Base-by-base conservation (phyloP, 2,797 vertebrate genomes). In the Cygnus olor region DNA sequence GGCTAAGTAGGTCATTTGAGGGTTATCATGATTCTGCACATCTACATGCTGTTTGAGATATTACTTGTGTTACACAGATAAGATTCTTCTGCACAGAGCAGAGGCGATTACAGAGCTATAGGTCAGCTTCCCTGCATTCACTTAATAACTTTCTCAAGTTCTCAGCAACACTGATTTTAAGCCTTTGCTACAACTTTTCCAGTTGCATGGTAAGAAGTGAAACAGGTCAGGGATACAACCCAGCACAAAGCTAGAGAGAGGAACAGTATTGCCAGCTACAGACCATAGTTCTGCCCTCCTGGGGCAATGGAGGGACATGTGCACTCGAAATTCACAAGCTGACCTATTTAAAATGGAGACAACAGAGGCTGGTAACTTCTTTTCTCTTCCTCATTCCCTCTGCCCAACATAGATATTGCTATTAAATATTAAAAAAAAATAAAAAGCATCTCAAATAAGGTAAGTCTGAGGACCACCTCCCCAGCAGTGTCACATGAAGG, bases 221-320 rank as follows among this genome's bases (percentile, higher is more conserved):
- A 63, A 38, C 1, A 10, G 44, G 34, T 58, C 70, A 73, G 54
- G 30, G n/a, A 27, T 1, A 3, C 0, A 40, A 30, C 30, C 27
- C 25, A 57, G 25, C 30, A 15, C 16, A 40, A 57, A 87, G 47
- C 16, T 61, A 30, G 30, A 11, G 14, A 88, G 25, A 66, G 24
- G 27, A 27, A 54, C 28, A n/a, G 45, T 19, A 36, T 6, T 28
- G 38, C 18, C 63, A 58, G 40, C 34, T 64, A 24, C 56, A 38
- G n/a, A 61, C 5, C 54, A 42, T 14, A 14, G 6, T 32, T 45
- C 72, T 53, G 36, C 14, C 56, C 53, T 66, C 19, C 47, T 30
- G n/a, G 2, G 0, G 25, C 72, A 61, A 30, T 2, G 0, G 34
- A 27, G 16, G 44, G 51, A 19, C 0, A 1, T 5, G 9, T 8